Percentiles rank a stretch among this genome's conserved stretches.
Conservation (phyloP, 2,113 vertebrate genomes). For the Nycticorax nycticorax region DNA sequence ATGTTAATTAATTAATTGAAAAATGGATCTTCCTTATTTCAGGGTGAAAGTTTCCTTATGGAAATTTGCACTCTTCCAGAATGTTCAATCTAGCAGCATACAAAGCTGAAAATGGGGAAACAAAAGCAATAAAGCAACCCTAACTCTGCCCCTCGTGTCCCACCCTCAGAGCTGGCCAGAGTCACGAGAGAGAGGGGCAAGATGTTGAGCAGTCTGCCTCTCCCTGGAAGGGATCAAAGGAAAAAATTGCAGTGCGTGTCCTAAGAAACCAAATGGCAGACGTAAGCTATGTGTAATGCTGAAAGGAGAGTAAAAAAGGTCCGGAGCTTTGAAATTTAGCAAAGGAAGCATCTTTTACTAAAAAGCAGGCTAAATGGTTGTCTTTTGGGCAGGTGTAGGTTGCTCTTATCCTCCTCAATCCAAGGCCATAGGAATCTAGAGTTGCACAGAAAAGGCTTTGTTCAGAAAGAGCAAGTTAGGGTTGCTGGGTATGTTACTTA, state of each 20-base stretch:
- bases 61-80: neutral
- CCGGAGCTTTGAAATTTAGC: neutral
- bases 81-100: neutral
- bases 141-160: neutral
- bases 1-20: neutral
- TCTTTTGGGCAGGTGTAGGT: neutral
- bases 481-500: neutral
- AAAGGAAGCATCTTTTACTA: neutral
- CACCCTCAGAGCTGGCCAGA: neutral
- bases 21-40: neutral
- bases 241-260: neutral
- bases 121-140: neutral
- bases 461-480: neutral
- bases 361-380: neutral
- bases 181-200: neutral
- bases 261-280: neutral
- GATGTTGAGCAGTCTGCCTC: neutral
- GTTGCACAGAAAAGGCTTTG: neutral
- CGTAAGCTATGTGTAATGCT: neutral
- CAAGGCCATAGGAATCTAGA: neutral
- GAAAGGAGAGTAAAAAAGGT: neutral
- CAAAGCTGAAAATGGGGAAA: neutral
- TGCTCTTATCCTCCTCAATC: neutral
- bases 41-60: neutral
- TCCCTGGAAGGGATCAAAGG: neutral